A percentile compares a stretch with the other conserved stretches of the same genome.
Conservation (phyloP, 1,140 invertebrate genomes). For the Meloidogyne chitwoodi region DNA sequence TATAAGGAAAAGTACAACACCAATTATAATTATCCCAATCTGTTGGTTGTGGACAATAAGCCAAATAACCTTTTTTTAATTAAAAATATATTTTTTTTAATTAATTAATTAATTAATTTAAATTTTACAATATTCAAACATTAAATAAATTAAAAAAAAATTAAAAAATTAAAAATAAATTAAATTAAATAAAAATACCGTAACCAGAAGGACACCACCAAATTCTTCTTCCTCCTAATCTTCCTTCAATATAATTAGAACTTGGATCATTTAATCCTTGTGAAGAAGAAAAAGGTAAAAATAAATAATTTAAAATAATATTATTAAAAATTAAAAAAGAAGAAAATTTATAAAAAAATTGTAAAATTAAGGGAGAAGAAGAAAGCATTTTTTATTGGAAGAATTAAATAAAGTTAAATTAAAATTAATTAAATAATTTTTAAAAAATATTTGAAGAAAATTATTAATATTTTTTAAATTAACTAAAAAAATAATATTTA, state of each 20-base stretch:
- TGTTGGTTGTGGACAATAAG: constrained; percentile 59
- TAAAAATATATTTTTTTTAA: background rate
- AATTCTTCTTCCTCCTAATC: constrained; percentile 58
- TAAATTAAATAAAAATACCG: constrained; percentile 30
- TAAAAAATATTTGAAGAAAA: too few relatives aligned
- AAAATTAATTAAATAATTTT: too few relatives aligned
- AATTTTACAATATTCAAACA: background rate
- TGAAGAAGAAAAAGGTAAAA: constrained; percentile 31
- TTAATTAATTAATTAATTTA: background rate
- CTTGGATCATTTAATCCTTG: constrained; percentile 59
- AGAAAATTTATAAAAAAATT: background rate
- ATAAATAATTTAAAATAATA: constrained; percentile 37
- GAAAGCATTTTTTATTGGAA: background rate
- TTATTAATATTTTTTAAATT: too few relatives aligned
- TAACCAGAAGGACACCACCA: constrained; percentile 59
- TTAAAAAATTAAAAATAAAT: background rate
- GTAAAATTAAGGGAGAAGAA: background rate
- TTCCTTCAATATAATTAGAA: constrained; percentile 59
- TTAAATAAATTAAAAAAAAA: constrained; percentile 4
- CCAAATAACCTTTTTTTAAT: constrained; percentile 50
- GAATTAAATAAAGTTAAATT: too few relatives aligned
- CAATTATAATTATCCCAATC: constrained; percentile 60
- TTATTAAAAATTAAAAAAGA: background rate
- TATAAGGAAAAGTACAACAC: constrained; percentile 60
- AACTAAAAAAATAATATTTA: too few relatives aligned